Evolutionary conservation across 2,113 vertebrate genomes (phyloP).

Genomic region (Tetrao urogallus): DNA sequence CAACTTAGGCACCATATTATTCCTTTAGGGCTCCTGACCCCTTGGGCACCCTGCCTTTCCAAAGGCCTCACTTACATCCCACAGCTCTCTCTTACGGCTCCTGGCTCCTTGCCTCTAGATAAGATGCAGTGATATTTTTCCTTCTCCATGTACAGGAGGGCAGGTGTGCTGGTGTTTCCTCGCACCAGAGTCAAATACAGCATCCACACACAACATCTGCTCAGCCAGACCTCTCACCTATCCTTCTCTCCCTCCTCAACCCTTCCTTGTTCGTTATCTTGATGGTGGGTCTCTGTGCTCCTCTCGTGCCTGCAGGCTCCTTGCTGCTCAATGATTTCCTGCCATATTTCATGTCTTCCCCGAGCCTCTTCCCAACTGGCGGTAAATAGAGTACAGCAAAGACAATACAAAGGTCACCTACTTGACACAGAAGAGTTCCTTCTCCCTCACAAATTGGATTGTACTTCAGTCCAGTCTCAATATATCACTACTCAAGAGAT

Average conservation of each 20-base stretch:
- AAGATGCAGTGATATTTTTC: background rate
- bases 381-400: background rate
- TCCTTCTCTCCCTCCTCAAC: background rate
- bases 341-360: background rate
- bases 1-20: background rate
- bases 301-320: background rate
- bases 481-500: background rate
- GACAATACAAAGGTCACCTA: accelerated
- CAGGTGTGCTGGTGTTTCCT: background rate
- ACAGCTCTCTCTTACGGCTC: background rate
- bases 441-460: background rate
- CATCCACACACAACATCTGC: background rate
- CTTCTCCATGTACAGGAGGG: background rate
- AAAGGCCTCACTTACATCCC: background rate
- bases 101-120: background rate
- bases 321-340: background rate
- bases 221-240: background rate
- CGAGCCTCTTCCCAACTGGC: background rate
- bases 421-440: background rate
- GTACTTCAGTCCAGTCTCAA: background rate
- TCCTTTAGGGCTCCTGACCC: background rate
- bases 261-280: background rate
- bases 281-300: background rate
- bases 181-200: too few species aligned
- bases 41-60: background rate